phyloP scores from a whole-genome alignment of 2,797 vertebrate species.

The Denticeps clupeoides region DNA sequence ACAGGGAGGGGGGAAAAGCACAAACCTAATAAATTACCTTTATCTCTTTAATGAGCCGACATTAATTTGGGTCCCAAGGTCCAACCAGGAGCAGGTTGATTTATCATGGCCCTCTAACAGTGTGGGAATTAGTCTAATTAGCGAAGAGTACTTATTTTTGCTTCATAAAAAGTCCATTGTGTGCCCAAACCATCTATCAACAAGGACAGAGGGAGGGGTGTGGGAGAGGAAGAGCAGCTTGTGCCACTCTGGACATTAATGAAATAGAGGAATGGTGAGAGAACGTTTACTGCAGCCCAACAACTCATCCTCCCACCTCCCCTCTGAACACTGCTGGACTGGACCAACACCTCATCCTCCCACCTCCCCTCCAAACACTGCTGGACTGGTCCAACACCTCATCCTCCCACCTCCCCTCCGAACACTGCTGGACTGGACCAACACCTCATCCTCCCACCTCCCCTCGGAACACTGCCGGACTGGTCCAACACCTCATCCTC shows the following conservation, averaged over 20 bases:
- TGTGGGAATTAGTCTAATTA: slow-evolving; percentile 62
- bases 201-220: neutral
- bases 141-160: slow-evolving; percentile 34
- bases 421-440: too few relatives aligned
- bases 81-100: slow-evolving; percentile 49
- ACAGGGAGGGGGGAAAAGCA: slow-evolving; percentile 34
- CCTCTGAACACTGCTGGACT: too few relatives aligned
- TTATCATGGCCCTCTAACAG: slow-evolving; percentile 50
- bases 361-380: too few relatives aligned
- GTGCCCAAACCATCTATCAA: slow-evolving; percentile 44
- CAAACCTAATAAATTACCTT: slow-evolving; percentile 62
- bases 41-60: slow-evolving; percentile 80
- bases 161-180: slow-evolving; percentile 54
- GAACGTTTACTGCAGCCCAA: too few relatives aligned
- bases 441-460: too few relatives aligned
- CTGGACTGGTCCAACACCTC: too few relatives aligned
- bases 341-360: too few relatives aligned
- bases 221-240: neutral
- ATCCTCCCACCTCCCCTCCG: too few relatives aligned
- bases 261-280: too few relatives aligned
- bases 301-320: too few relatives aligned
- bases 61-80: slow-evolving; percentile 83
- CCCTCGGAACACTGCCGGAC: too few relatives aligned
- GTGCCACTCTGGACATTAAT: neutral
- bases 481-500: too few relatives aligned